A percentile compares a stretch with the other conserved stretches of the same genome.
Evolutionary conservation across 2,888 invertebrate species (phyloP).

Genomic region (Anoncus sp.): DNA sequence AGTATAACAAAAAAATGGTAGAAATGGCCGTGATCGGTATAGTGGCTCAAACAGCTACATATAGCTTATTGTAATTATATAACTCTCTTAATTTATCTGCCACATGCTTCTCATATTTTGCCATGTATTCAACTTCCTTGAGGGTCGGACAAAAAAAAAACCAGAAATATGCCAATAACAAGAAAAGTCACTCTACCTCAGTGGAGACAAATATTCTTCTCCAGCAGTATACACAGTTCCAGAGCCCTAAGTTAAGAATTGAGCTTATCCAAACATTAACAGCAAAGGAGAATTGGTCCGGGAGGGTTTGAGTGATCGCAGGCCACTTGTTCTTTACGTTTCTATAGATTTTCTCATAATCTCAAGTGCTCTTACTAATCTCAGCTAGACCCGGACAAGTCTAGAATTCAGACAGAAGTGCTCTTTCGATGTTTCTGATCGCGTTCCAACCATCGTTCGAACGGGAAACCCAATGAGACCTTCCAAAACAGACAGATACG

Average conservation of each 20-base stretch:
- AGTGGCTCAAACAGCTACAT: no score
- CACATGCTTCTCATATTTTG: background rate
- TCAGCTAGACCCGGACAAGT: constrained; percentile 8
- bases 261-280: constrained; percentile 5
- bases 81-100: background rate
- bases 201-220: no score
- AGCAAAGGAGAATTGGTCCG: background rate
- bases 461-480: constrained; percentile 22
- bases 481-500: constrained; percentile 11
- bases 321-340: constrained; percentile 37
- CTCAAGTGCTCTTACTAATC: constrained; percentile 38
- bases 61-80: no score
- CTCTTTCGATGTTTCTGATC: constrained; percentile 19
- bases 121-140: background rate
- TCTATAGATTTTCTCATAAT: constrained; percentile 11
- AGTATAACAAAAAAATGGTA: no score
- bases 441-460: constrained; percentile 12
- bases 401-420: constrained; percentile 20
- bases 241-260: constrained; percentile 1
- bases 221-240: background rate
- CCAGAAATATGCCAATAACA: background rate
- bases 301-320: background rate
- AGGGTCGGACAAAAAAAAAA: background rate
- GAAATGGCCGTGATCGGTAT: no score
- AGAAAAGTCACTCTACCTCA: no score